These are phyloP conservation scores for Rugalucina vietnamica DNA, from an alignment of 2,888 invertebrate genomes.

Conservation along the genomic window DNA sequence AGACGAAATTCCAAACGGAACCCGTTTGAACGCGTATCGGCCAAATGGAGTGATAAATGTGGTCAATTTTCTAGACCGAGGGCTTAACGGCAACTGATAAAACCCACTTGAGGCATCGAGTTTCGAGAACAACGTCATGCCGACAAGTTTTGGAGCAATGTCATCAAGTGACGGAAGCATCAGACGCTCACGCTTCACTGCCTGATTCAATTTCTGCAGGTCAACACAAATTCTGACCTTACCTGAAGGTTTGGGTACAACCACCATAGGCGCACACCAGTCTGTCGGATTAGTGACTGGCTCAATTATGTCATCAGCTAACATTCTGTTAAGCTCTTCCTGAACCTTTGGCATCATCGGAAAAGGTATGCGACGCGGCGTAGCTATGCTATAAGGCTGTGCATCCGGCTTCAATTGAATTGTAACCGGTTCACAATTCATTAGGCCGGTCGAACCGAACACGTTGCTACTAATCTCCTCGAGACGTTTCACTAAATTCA, in stretches of 20 bases:
- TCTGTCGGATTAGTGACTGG: constrained; percentile 39
- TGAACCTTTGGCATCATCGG: not conserved
- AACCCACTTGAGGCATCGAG: constrained; percentile 56
- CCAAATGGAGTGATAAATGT: constrained; percentile 54
- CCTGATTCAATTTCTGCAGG: constrained; percentile 52
- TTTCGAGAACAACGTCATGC: constrained; percentile 48
- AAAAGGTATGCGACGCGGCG: not conserved
- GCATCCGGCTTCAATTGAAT: not conserved
- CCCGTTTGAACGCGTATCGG: constrained; percentile 38
- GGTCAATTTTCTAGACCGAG: constrained; percentile 41
- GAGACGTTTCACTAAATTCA: not conserved
- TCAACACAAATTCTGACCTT: constrained; percentile 56
- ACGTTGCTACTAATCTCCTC: not conserved
- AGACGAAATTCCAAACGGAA: constrained; percentile 51
- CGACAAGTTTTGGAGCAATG: constrained; percentile 38
- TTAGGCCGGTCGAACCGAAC: not conserved
- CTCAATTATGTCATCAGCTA: not conserved
- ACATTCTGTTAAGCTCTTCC: not conserved
- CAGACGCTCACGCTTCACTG: constrained; percentile 50
- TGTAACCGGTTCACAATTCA: not conserved
- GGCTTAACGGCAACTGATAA: constrained; percentile 51
- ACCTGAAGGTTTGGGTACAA: constrained; percentile 46
- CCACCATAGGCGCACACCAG: constrained; percentile 57
- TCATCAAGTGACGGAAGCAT: constrained; percentile 56
- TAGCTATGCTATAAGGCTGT: too few relatives aligned